phyloP scores from a whole-genome alignment of 2,888 invertebrate genomes.

The Hypercompe scribonia region DNA sequence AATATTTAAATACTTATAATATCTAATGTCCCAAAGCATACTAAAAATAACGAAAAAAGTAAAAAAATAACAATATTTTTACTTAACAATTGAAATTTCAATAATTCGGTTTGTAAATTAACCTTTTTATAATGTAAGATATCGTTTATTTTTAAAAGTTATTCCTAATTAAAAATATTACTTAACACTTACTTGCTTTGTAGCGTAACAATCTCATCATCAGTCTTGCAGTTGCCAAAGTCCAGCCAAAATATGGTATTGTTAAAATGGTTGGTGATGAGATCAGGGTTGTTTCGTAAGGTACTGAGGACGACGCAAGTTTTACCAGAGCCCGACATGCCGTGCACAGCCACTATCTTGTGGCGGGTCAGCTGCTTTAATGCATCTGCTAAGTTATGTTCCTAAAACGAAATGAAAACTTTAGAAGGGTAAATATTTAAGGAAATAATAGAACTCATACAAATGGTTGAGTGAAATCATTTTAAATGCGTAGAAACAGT shows the following conservation, averaged over 20 bases:
- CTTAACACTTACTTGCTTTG: slow-evolving; percentile 74
- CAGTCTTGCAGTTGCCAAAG: slow-evolving; percentile 81
- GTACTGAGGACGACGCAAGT: slow-evolving; percentile 88
- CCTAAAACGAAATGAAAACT: slow-evolving; percentile 62
- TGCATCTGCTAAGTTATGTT: slow-evolving; percentile 77
- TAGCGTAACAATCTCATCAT: slow-evolving; percentile 78
- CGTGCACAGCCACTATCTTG: slow-evolving; percentile 88
- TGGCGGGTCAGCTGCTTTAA: slow-evolving; percentile 81
- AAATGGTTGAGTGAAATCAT: not conserved
- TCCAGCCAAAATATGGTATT: slow-evolving; percentile 87
- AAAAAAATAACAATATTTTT: too few species aligned
- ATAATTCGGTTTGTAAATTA: not conserved
- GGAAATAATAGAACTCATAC: not conserved
- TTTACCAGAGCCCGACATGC: slow-evolving; percentile 93
- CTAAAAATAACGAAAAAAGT: too few species aligned
- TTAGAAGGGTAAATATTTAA: not conserved
- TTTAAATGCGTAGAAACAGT: not conserved
- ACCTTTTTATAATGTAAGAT: not conserved
- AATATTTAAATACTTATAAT: not conserved
- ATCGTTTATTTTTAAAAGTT: too few species aligned
- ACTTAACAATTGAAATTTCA: too few species aligned
- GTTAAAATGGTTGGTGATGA: slow-evolving; percentile 84
- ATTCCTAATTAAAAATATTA: too few species aligned
- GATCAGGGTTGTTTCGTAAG: slow-evolving; percentile 80
- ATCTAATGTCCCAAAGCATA: too few species aligned